Conservation (phyloP, 2,797 vertebrate species). For the Sus cebifrons region DNA sequence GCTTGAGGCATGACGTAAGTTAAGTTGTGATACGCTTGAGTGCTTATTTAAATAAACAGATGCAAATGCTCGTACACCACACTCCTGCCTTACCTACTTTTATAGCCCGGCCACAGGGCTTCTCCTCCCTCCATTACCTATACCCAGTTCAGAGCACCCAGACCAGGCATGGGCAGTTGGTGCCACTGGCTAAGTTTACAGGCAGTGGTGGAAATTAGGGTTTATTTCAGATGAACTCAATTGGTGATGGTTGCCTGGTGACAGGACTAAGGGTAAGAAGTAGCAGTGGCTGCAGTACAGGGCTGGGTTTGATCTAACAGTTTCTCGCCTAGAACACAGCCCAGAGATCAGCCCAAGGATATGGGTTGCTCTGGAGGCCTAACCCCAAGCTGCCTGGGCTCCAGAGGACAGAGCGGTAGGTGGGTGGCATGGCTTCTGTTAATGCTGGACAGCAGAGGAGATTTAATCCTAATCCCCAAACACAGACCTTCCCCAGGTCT, state of each 20-base stretch:
- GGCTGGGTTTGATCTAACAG: background rate
- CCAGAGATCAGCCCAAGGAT: background rate
- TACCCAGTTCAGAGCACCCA: background rate
- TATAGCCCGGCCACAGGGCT: background rate
- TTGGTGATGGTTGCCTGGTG: background rate
- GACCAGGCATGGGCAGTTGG: no score
- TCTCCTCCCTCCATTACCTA: background rate
- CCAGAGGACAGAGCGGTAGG: constrained; percentile 35
- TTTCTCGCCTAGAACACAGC: background rate
- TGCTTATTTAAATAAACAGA: background rate
- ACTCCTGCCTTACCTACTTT: background rate
- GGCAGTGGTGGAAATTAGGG: background rate
- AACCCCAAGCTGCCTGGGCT: constrained; percentile 21
- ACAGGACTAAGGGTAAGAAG: background rate
- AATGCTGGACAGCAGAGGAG: constrained; percentile 79
- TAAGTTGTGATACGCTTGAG: background rate
- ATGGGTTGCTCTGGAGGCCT: background rate
- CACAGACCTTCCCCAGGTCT: constrained; percentile 81
- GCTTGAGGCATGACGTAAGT: background rate
- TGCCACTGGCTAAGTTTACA: background rate
- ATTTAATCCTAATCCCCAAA: constrained; percentile 84
- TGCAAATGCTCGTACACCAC: no score
- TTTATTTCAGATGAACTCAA: constrained; percentile 15
- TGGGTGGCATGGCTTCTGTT: constrained; percentile 52
- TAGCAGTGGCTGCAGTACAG: background rate